Evolutionary conservation across 2,888 invertebrate species (phyloP).

Genomic region (Tenthredo mesomela): DNA sequence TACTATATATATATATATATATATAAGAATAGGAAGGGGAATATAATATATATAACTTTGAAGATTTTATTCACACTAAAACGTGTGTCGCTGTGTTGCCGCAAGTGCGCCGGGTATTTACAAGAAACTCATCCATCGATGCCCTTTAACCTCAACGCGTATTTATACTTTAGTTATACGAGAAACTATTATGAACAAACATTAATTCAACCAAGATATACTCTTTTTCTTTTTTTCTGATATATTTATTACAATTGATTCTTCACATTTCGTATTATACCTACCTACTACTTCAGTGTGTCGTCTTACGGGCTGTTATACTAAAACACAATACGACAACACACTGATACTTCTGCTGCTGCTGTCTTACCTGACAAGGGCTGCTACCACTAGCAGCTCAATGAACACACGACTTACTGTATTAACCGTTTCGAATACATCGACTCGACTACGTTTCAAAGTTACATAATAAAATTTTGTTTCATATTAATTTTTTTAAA

Average conservation of each 20-base stretch:
- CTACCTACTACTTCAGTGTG: too few species aligned
- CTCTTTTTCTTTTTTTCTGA: neutral
- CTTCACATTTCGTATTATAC: too few species aligned
- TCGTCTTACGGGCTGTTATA: neutral
- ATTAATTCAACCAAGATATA: neutral
- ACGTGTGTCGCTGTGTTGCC: neutral
- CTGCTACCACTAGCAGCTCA: slow-evolving; percentile 32
- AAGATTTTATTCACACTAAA: neutral
- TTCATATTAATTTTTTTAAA: slow-evolving; percentile 2
- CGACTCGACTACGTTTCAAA: slow-evolving; percentile 35
- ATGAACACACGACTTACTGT: slow-evolving; percentile 34
- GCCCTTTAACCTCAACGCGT: slow-evolving; percentile 17
- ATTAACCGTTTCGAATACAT: slow-evolving; percentile 30
- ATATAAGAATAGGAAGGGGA: neutral
- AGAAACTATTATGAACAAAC: slow-evolving; percentile 7
- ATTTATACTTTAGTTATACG: neutral
- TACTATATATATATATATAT: too few species aligned
- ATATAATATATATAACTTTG: neutral
- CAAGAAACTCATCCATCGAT: slow-evolving; percentile 10
- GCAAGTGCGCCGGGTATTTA: neutral
- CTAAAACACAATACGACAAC: neutral
- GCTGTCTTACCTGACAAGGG: slow-evolving; percentile 38
- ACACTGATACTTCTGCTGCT: neutral
- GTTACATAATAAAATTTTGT: slow-evolving; percentile 19
- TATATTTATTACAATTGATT: too few species aligned